Evolutionary conservation across 2,888 invertebrate species (phyloP), one percentile per base, ranked within the genome.

Genomic region (Baronia brevicornis): DNA sequence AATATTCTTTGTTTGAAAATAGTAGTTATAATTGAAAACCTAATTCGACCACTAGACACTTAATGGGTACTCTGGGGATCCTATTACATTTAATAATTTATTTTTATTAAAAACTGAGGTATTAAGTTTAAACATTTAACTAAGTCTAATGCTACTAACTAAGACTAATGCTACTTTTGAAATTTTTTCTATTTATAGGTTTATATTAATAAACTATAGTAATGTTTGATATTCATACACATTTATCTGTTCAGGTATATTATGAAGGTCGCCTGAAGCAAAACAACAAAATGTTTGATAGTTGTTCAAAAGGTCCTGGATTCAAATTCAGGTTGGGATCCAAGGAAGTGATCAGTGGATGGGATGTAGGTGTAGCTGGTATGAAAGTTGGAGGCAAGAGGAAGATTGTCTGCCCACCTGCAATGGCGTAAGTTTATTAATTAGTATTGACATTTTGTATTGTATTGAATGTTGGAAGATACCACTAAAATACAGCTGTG

Each of bases 321-420:
- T 95, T 96, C 71, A 91, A 91, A 69, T 96, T 97, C 79, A 86
- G 89, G 11, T 77, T 97, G 6, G 96, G 96, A 0, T 88, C 87
- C 26, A 91, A 91, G 41, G 95, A 96, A 67, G 96, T 96, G 0
- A 96, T 97, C 58, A 90, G 90, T 49, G 96, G 94, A 6, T 96
- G 95, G 96, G 96, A 97, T 58, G 74, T 91, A 18, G 97, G 95
- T 28, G 82, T 96, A n/a, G 75, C 77, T 20, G 96, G 97, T 27
- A 97, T 98, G 97, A 95, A 94, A 78, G 91, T 95, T 36, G 97
- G 97, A 15, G 97, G 96, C 48, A 96, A 95, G 73, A 88, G 97
- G 61, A 90, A 89, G 54, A 88, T 97, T 31, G 88, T 88, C 7
- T 91, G 95, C 64, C 97, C 97, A 38, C 90, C 96, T 27, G 78